Conservation (phyloP, 2,113 vertebrate genomes). For the Pseudorectes ferrugineus region DNA sequence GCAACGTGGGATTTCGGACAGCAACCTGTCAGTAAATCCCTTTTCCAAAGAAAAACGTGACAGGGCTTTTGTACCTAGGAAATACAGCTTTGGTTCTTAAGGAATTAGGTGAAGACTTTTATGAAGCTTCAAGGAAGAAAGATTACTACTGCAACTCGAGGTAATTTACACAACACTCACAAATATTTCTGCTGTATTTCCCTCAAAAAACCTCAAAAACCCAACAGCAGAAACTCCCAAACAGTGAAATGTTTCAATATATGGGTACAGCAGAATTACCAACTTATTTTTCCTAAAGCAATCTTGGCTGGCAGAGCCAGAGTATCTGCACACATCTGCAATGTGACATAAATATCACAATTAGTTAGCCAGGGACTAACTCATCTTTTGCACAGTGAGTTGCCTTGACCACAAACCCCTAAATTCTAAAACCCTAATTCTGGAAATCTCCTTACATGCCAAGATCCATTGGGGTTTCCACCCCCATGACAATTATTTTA, state of each 20-base stretch:
- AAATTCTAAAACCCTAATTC: background rate
- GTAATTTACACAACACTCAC: background rate
- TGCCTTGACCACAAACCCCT: background rate
- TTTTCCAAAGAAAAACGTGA: background rate
- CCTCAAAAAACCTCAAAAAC: rapidly evolving
- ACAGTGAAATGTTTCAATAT: background rate
- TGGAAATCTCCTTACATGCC: background rate
- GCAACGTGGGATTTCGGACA: background rate
- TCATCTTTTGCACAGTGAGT: background rate
- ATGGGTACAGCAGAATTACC: background rate
- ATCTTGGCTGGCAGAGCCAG: background rate
- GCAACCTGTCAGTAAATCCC: conserved; percentile 33
- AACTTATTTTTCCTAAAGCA: background rate
- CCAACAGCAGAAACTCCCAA: background rate
- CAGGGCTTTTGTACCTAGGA: background rate
- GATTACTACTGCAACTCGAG: background rate
- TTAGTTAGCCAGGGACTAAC: background rate
- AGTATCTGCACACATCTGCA: background rate
- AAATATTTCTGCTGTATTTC: background rate
- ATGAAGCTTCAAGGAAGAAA: background rate
- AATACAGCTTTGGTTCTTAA: background rate
- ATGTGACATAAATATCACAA: background rate
- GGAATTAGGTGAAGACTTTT: background rate
- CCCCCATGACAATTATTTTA: background rate
- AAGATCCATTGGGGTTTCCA: background rate